Conservation (phyloP, 2,797 vertebrate species). For the Macrochelys suwanniensis region DNA sequence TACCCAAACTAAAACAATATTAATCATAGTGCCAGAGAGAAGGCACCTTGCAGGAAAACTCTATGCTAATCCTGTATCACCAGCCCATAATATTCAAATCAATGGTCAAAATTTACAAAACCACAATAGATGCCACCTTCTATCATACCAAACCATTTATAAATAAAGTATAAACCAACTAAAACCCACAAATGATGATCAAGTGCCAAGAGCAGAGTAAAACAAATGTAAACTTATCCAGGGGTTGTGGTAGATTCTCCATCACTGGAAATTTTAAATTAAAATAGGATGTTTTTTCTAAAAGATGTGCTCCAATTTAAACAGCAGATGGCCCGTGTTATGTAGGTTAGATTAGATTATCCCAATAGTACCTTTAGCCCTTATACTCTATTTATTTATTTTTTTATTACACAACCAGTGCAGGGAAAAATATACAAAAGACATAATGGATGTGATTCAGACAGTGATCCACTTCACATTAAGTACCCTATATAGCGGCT, state of each 20-base stretch:
- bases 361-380: not conserved
- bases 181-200: not conserved
- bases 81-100: not conserved
- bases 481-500: not conserved
- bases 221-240: not conserved
- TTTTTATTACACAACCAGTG: not conserved
- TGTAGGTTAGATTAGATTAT: not conserved
- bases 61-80: not conserved
- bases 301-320: not conserved
- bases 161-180: not conserved
- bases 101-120: not conserved
- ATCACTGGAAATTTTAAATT: not conserved
- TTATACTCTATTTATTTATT: not conserved
- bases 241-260: not conserved
- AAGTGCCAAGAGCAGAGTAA: not conserved
- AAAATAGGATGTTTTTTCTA: not conserved
- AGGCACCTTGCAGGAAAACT: not conserved
- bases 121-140: not conserved
- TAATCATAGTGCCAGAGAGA: not conserved
- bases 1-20: not conserved
- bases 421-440: conserved; percentile 13
- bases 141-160: not conserved
- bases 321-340: not conserved
- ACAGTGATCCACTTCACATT: not conserved
- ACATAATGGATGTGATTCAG: not conserved